Evolutionary conservation across 2,113 vertebrate species (phyloP), one percentile per base, ranked within the genome.

Genomic region (Ammodytes dubius): DNA sequence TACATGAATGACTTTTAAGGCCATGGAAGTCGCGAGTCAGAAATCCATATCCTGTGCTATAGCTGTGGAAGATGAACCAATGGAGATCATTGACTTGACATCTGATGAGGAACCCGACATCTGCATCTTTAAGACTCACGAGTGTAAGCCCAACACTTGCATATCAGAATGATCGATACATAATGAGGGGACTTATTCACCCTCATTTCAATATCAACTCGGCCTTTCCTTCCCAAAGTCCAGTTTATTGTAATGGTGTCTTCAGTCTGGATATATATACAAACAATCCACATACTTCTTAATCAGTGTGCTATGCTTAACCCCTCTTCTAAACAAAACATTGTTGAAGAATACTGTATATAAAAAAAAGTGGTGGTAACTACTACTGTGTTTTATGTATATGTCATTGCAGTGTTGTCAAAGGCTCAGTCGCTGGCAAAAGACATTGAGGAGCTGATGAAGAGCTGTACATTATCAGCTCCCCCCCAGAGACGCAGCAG

Each of bases 381-480:
- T 53, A 2, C 14, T 68, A 19, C 17, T 58, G 2, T 37, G 67
- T 69, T 66, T 80, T 89, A 64, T 84, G 70, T 91, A 74, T 92
- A 78, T 94, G 75, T 91, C 79, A 92, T 89, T 94, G 85, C 84
- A 94, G 93, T 93, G 79, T 77, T 95, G n/a, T 92, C 84, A 52
- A 86, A 95, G 72, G 91, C 94, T 61, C 89, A 93, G 92, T 8
- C 83, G 78, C 85, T 95, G 86, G 77, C 95, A 59, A 82, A 78
- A 75, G 90, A 94, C 27, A 79, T 96, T 75, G 83, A 96, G 79
- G 70, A 95, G 79, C 91, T 96, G 92, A 79, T 95, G 10, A 73
- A 87, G 40, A 69, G 77, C 11, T 89, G 79, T 61, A 14, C 43
- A 27, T 17, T 59, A 39, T 17, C 45, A 17, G 43, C 12, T n/a